Conservation (phyloP, 2,888 invertebrate species). For the Lottia scabra region DNA sequence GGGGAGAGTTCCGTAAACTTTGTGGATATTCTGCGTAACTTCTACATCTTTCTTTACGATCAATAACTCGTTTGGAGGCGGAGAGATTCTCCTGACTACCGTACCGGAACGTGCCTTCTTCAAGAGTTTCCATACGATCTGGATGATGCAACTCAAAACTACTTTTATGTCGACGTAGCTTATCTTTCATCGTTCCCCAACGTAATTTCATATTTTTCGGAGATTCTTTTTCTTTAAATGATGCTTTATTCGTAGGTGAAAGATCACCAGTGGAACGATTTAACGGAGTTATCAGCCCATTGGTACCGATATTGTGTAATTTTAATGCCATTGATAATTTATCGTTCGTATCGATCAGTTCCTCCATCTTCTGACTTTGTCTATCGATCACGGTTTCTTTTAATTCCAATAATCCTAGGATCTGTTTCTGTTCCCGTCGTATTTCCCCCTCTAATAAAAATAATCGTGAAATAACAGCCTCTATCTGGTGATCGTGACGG, state of each 20-base stretch:
- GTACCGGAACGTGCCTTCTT: constrained; percentile 40
- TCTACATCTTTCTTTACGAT: neutral
- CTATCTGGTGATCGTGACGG: constrained; percentile 45
- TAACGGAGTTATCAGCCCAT: constrained; percentile 39
- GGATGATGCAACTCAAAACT: constrained; percentile 52
- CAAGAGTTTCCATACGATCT: constrained; percentile 40
- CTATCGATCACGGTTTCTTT: constrained; percentile 47
- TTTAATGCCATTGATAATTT: constrained; percentile 46
- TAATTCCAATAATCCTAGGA: constrained; percentile 38
- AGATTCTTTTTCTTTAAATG: constrained; percentile 28
- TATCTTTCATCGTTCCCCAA: constrained; percentile 49
- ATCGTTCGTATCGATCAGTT: constrained; percentile 46
- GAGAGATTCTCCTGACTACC: constrained; percentile 56
- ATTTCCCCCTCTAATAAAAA: constrained; percentile 53
- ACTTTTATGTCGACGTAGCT: constrained; percentile 52
- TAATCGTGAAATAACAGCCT: constrained; percentile 50
- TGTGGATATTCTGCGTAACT: neutral
- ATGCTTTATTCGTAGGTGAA: constrained; percentile 6
- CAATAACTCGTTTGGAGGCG: neutral
- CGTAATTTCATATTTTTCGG: constrained; percentile 33
- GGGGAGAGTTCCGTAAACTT: constrained; percentile 1
- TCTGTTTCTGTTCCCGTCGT: constrained; percentile 45
- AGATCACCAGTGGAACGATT: constrained; percentile 7
- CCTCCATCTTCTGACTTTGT: constrained; percentile 47
- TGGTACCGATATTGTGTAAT: constrained; percentile 48